Conservation (phyloP, 30 jellyfish, hydroid and myxozoan genomes). For the Aurelia sp. region DNA sequence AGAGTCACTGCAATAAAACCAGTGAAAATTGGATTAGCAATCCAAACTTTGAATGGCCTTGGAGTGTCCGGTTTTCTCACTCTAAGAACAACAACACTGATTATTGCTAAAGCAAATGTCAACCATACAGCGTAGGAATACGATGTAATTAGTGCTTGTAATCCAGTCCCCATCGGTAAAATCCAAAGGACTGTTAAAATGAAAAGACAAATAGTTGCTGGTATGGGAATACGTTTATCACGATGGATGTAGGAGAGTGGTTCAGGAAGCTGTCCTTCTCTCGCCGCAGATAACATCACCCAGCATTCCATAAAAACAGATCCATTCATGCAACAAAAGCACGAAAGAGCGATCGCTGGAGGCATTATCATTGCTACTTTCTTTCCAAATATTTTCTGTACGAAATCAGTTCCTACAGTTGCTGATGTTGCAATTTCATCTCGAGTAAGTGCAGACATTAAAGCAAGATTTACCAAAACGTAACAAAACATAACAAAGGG, state of each 20-base stretch:
- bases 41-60: slow-evolving; percentile 63
- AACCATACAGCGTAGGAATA: slow-evolving; percentile 50
- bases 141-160: slow-evolving; percentile 17
- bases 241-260: slow-evolving; percentile 42
- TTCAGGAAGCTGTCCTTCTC: slow-evolving; percentile 60
- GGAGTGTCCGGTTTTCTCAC: slow-evolving; percentile 25
- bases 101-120: slow-evolving; percentile 27
- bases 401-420: slow-evolving; percentile 41
- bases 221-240: slow-evolving; percentile 26
- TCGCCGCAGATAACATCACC: slow-evolving; percentile 36
- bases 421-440: slow-evolving; percentile 34
- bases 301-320: slow-evolving; percentile 19
- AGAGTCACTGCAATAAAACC: slow-evolving; percentile 9
- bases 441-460: slow-evolving; percentile 41
- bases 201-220: slow-evolving; percentile 5
- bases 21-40: slow-evolving; percentile 51
- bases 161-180: slow-evolving; percentile 1
- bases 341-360: slow-evolving; percentile 5
- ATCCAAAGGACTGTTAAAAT: slow-evolving; percentile 7
- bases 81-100: slow-evolving; percentile 46
- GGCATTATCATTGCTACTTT: slow-evolving; percentile 39
- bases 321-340: slow-evolving; percentile 40
- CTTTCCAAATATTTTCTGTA: slow-evolving; percentile 18
- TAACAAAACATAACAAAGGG: slow-evolving; percentile 24
- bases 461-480: slow-evolving; percentile 14